phyloP scores from a whole-genome alignment of 2,888 invertebrate genomes.

The Tetramorium bicarinatum region DNA sequence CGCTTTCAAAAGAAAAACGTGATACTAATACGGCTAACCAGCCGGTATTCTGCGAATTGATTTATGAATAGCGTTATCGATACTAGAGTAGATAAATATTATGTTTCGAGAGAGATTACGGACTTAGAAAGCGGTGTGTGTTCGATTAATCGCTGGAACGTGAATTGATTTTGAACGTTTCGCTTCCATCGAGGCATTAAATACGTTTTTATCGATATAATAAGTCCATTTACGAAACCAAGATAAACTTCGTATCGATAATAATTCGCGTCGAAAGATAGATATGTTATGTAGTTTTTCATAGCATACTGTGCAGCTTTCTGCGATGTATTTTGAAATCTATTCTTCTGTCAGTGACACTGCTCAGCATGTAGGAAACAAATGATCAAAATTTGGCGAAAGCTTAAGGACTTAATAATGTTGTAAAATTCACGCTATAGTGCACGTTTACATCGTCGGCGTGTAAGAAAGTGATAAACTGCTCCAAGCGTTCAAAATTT shows the following conservation, averaged over 20 bases:
- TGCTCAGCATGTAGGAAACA: background rate
- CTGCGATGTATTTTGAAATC: background rate
- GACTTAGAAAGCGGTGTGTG: conserved; percentile 8
- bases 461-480: conserved; percentile 27
- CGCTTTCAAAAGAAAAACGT: conserved; percentile 11
- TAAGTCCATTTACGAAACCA: background rate
- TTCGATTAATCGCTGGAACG: conserved; percentile 22
- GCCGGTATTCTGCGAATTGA: conserved; percentile 58
- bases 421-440: background rate
- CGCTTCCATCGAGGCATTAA: background rate
- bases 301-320: background rate
- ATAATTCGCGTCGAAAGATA: background rate
- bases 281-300: background rate
- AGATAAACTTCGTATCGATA: conserved; percentile 17
- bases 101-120: conserved; percentile 55
- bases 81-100: conserved; percentile 58
- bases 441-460: conserved; percentile 8
- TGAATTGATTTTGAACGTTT: conserved; percentile 35
- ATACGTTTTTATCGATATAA: conserved; percentile 14
- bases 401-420: background rate
- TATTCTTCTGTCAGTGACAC: background rate
- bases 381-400: background rate
- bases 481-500: conserved; percentile 30
- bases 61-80: conserved; percentile 60
- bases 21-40: background rate